A percentile compares a stretch with the other conserved stretches of the same genome.
These are phyloP conservation scores for Penaeus monodon DNA, from an alignment of 2,888 invertebrate genomes.

Conservation along the genomic window DNA sequence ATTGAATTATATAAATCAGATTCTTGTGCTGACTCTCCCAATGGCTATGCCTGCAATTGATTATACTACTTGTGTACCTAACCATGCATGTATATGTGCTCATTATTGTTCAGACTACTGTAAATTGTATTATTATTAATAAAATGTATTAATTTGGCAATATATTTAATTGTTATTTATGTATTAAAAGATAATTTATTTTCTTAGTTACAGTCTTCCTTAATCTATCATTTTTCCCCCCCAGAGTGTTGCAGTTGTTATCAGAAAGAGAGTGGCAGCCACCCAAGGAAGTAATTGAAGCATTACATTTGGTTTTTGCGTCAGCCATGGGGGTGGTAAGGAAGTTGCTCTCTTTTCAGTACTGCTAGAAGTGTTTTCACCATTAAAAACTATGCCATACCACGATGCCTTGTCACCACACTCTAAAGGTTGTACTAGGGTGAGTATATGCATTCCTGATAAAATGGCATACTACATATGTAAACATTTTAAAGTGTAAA, in stretches of 20 bases:
- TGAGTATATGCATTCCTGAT: neutral
- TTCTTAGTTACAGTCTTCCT: neutral
- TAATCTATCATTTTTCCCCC: neutral
- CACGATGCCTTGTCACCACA: constrained; percentile 32
- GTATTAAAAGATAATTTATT: neutral
- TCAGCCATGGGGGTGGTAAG: constrained; percentile 60
- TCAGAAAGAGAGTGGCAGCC: constrained; percentile 47
- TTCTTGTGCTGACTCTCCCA: no score
- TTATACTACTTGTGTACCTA: no score
- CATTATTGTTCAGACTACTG: no score
- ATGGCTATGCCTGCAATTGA: no score
- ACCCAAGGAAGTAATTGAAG: constrained; percentile 39
- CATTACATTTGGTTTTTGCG: constrained; percentile 37
- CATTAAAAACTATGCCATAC: constrained; percentile 41
- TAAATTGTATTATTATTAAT: no score
- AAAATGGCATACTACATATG: no score
- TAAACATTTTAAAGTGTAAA: no score
- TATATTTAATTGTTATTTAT: neutral
- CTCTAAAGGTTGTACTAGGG: constrained; percentile 59
- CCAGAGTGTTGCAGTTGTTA: constrained; percentile 35
- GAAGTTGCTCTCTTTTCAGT: constrained; percentile 51
- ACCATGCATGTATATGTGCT: no score
- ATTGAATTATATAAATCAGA: no score
- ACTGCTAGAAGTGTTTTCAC: constrained; percentile 55
- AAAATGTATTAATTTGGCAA: no score